Base-by-base conservation (phyloP, 2,113 vertebrate species). In the Nipponia nippon region DNA sequence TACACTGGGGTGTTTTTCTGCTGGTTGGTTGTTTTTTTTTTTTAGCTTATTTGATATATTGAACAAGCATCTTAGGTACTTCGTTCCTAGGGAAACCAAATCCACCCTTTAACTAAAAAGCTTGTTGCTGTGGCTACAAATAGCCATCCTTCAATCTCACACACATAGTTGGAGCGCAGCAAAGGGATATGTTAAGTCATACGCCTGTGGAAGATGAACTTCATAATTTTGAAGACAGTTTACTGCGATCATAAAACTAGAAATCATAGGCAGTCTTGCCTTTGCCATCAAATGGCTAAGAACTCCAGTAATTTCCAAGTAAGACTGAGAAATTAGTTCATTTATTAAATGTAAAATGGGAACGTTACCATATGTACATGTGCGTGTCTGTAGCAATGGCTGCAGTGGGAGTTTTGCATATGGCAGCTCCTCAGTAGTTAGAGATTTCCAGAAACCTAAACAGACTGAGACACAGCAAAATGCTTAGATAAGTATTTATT, bases 331-430 rank as follows among this genome's bases (percentile, higher is more conserved):
- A 86, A 76, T 47, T 7, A 8, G 4, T 71, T 80, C 0, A 8
- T 83, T 70, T 71, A 55, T 50, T 36, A 47, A 23, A 66, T 44
- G 42, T 59, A 22, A 44, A 49, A 26, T 38, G 10, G 12, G 38
- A 18, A 15, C 11, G 10, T 70, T 83, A 56, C 36, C 2, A 3
- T 17, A 13, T 2, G 3, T 29, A 5, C 32, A 6, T 4, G 3
- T 17, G 26, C 20, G 15, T 71, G 10, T 87, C 49, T 62, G 55
- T 50, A 70, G 50, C 0, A 0, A 52, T 0, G 6, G 23, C n/a
- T 88, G n/a, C n/a, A 73, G n/a, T 27, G 55, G 27, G 17, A 83
- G 38, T 6, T 83, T 72, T 59, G 34, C 34, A 12, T 23, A 8
- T 46, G 27, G 46, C 46, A 81, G 21, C 55, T 71, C 5, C 26